A percentile compares a stretch with the other conserved stretches of the same genome.
These are phyloP conservation scores for Phortica variegata DNA, from an alignment of 1,140 invertebrate genomes.

Conservation along the genomic window DNA sequence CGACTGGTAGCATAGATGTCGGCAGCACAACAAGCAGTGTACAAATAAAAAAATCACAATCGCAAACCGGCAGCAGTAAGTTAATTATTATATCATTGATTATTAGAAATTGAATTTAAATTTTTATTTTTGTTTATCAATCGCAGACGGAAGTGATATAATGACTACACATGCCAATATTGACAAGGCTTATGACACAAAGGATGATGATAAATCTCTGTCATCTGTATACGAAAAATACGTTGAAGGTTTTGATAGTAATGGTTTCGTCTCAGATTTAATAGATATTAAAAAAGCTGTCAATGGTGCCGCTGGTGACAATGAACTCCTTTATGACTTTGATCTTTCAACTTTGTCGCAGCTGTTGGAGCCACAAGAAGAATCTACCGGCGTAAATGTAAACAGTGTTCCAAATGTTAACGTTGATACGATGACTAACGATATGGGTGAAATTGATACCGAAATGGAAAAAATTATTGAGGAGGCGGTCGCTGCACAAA, in stretches of 20 bases:
- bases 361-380: slow-evolving; percentile 37
- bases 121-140: slow-evolving; percentile 15
- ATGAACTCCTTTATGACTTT: slow-evolving; percentile 32
- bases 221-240: slow-evolving; percentile 45
- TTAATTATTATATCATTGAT: neutral
- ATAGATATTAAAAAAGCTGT: slow-evolving; percentile 29
- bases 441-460: slow-evolving; percentile 26
- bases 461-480: slow-evolving; percentile 44
- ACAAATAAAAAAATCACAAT: slow-evolving; percentile 37
- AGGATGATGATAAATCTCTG: slow-evolving; percentile 46
- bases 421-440: neutral
- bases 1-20: slow-evolving; percentile 37
- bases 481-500: slow-evolving; percentile 27
- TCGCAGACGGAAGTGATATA: slow-evolving; percentile 27
- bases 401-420: slow-evolving; percentile 9
- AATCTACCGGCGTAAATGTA: slow-evolving; percentile 33
- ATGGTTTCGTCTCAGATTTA: slow-evolving; percentile 44
- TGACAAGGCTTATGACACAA: slow-evolving; percentile 22
- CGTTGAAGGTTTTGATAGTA: slow-evolving; percentile 48
- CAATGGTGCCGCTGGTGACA: slow-evolving; percentile 24
- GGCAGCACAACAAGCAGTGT: slow-evolving; percentile 37
- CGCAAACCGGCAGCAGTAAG: slow-evolving; percentile 35
- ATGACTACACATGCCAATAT: slow-evolving; percentile 31
- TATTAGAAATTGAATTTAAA: too few relatives aligned
- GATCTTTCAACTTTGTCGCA: slow-evolving; percentile 40